Evolutionary conservation across 2,888 invertebrate genomes (phyloP), one percentile per base, ranked within the genome.

Genomic region (Phorcus lineatus): DNA sequence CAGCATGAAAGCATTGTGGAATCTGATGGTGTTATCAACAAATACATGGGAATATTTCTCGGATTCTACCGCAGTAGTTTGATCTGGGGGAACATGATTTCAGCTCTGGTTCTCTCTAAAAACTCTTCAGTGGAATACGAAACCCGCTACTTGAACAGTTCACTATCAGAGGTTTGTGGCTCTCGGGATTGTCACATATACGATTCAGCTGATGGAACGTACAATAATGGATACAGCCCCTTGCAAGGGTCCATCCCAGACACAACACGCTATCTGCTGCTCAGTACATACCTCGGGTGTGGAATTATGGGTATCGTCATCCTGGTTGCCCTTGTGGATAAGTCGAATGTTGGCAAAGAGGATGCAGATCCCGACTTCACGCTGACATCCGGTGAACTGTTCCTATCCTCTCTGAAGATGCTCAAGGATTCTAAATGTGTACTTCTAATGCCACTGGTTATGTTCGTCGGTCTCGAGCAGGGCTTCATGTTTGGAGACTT

Each of bases 401-500:
- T 90, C 75, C 77, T 90, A 31, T 86, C 91, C 22, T 91, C 92
- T 0, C 53, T 90, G 47, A 86, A 86, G 36, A 91, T 91, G 90
- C 67, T 92, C 78, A 87, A 85, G 55, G 92, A 92, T 82, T 87
- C 89, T n/a, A 83, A 90, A 75, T 90, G 92, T 74, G 90, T 89
- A 76, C 87, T 91, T 52, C 87, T 92, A 11, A 82, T 91, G 16
- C 91, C 92, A 0, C 84, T 92, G 17, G 91, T 92, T 1, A 74
- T 91, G 19, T 92, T 91, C 80, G 88, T 89, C 2, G 92, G 92
- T 0, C 84, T 92, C 55, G 89, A 91, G 78, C 92, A 92, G 79
- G 92, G 90, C 0, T 92, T 92, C 83, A 89, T 92, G 83, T 90
- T 91, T 57, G 90, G 91, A 16, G 92, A 92, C 84, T 92, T 92